A percentile compares a stretch with the other conserved stretches of the same genome.
These are phyloP conservation scores for Lepilemur septentrionalis DNA, from an alignment of 2,797 vertebrate genomes.

Conservation along the genomic window DNA sequence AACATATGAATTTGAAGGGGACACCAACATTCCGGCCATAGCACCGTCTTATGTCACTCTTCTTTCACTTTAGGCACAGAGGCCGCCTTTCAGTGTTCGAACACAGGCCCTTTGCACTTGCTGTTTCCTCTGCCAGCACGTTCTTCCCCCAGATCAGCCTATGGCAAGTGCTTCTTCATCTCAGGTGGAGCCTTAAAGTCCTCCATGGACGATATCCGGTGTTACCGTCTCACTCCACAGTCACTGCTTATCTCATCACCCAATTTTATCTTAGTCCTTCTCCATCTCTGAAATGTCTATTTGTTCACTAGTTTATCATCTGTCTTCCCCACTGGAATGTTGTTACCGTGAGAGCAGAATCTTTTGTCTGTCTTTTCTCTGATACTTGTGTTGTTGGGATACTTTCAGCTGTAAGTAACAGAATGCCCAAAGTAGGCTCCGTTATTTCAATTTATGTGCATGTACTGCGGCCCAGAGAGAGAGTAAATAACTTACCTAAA, in stretches of 20 bases:
- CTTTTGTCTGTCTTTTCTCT: background rate
- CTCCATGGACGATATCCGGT: background rate
- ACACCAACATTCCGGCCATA: background rate
- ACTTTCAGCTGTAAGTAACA: background rate
- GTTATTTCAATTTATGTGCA: background rate
- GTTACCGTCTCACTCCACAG: background rate
- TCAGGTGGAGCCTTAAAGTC: background rate
- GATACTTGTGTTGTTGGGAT: background rate
- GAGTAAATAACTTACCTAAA: background rate
- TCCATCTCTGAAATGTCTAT: background rate
- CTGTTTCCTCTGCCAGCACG: background rate
- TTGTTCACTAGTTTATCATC: background rate
- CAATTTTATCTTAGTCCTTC: background rate
- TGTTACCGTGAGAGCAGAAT: background rate
- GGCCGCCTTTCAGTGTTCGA: background rate
- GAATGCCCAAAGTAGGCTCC: background rate
- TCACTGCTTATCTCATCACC: background rate
- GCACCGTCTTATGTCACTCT: background rate
- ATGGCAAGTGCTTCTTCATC: background rate
- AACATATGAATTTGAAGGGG: background rate
- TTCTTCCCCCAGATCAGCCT: background rate
- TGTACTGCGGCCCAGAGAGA: background rate
- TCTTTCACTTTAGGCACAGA: background rate
- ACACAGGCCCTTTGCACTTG: background rate
- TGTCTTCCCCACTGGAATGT: background rate